phyloP scores from a whole-genome alignment of 2,113 vertebrate species.

The Barbus barbus region DNA sequence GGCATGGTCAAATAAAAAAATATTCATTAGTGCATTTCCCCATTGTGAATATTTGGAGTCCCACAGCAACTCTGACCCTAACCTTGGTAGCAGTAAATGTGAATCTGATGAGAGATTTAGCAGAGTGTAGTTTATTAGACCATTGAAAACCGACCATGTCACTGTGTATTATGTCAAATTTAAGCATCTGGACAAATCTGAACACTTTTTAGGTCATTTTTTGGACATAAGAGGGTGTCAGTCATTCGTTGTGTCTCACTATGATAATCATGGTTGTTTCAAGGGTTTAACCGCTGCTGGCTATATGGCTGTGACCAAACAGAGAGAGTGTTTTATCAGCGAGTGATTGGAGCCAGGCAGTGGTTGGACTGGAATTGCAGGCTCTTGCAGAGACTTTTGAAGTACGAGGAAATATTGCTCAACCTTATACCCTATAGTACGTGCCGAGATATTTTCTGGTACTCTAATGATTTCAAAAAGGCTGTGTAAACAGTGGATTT shows the following conservation, averaged over 20 bases:
- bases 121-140: neutral
- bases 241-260: slow-evolving; percentile 15
- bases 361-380: slow-evolving; percentile 50
- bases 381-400: slow-evolving; percentile 46
- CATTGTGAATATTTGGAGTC: neutral
- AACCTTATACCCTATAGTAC: slow-evolving; percentile 51
- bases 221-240: neutral
- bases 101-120: neutral
- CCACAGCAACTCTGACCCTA: neutral
- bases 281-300: slow-evolving; percentile 30
- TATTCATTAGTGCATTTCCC: neutral
- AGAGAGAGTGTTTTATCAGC: slow-evolving; percentile 32
- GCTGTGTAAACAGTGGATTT: slow-evolving; percentile 65
- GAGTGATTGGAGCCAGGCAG: slow-evolving; percentile 54
- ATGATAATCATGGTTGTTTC: slow-evolving; percentile 31
- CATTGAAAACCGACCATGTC: neutral
- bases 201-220: neutral
- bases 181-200: slow-evolving; percentile 19
- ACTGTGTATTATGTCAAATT: neutral
- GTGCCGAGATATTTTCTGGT: slow-evolving; percentile 53
- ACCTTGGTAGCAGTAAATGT: neutral
- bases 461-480: slow-evolving; percentile 63
- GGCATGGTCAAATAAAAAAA: neutral
- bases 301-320: slow-evolving; percentile 32
- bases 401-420: slow-evolving; percentile 46